These are phyloP conservation scores for Tympanuchus pallidicinctus DNA, from an alignment of 2,113 vertebrate species.

Conservation along the genomic window DNA sequence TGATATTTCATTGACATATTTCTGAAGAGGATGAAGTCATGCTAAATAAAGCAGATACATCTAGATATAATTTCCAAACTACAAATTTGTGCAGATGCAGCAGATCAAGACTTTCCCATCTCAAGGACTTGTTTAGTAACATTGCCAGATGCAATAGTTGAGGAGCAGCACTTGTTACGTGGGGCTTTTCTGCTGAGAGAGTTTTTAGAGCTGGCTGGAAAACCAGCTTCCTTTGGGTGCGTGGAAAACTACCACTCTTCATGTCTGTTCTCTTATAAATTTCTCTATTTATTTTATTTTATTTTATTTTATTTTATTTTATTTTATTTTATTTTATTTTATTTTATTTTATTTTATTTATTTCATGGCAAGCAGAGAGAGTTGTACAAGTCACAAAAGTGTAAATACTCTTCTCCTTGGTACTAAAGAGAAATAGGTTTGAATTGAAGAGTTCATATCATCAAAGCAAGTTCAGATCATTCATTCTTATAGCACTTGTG, in stretches of 20 bases:
- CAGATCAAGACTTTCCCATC: neutral
- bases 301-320: neutral
- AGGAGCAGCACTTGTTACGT: neutral
- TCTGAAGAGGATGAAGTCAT: neutral
- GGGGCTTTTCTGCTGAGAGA: neutral
- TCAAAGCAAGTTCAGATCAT: neutral
- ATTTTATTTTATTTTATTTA: too few relatives aligned
- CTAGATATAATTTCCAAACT: neutral
- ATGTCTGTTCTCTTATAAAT: neutral
- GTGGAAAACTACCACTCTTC: neutral
- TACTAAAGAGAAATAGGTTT: neutral
- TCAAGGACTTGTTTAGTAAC: neutral
- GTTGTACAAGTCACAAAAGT: neutral
- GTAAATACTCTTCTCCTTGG: neutral
- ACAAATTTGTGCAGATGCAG: fast-evolving
- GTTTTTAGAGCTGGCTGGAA: neutral
- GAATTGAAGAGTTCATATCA: neutral
- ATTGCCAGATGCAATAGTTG: neutral
- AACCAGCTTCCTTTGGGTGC: neutral
- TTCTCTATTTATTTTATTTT: neutral
- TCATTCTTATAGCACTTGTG: neutral
- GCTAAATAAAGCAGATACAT: neutral
- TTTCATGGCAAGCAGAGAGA: neutral
- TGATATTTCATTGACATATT: neutral
- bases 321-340: too few relatives aligned